Evolutionary conservation across 2,113 vertebrate genomes (phyloP).

Genomic region (Poicephalus gulielmi): DNA sequence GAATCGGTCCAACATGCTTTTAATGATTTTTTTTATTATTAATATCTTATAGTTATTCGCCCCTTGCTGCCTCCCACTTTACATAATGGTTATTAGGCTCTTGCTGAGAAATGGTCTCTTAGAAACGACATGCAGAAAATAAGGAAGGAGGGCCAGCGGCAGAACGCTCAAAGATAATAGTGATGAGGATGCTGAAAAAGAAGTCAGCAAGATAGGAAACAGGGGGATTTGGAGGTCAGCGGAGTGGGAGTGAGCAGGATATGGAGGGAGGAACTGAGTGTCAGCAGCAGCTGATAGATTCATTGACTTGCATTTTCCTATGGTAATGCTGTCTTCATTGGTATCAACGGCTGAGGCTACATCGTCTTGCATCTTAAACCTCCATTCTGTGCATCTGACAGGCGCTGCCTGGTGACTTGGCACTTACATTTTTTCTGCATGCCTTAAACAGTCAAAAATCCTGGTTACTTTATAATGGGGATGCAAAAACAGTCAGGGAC

Average conservation of each 20-base stretch:
- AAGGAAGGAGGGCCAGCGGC: not conserved
- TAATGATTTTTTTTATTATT: not conserved
- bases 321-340: not conserved
- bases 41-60: not conserved
- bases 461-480: not conserved
- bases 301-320: not conserved
- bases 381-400: not conserved
- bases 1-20: not conserved
- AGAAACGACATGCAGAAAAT: not conserved
- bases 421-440: not conserved
- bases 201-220: constrained; percentile 20
- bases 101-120: not conserved
- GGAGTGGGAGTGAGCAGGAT: not conserved
- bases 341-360: not conserved
- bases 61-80: not conserved
- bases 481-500: not conserved
- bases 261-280: not conserved
- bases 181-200: constrained; percentile 35
- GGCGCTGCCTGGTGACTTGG: not conserved
- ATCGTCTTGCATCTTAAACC: rapidly evolving
- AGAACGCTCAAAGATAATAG: not conserved
- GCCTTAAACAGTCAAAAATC: not conserved
- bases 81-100: not conserved
- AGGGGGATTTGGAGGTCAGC: not conserved
- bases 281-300: constrained; percentile 37